Evolutionary conservation across 2,113 vertebrate genomes (phyloP).

Genomic region (Ctenodactylus gundi): DNA sequence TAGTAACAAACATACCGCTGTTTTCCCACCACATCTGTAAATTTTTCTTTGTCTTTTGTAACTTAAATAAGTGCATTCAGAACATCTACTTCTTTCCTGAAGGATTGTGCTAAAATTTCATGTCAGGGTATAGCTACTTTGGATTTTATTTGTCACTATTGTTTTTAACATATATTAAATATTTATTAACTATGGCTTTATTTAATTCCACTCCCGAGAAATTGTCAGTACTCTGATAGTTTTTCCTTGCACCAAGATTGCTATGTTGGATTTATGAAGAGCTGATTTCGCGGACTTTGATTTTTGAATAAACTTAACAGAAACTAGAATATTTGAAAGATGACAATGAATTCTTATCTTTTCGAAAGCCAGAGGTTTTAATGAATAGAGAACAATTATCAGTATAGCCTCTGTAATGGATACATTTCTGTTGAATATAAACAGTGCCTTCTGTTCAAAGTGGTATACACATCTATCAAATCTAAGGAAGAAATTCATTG

Average conservation of each 20-base stretch:
- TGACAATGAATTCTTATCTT: constrained; percentile 14
- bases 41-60: background rate
- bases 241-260: background rate
- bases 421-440: constrained; percentile 56
- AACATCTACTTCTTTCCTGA: background rate
- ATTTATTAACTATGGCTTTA: constrained; percentile 28
- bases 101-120: constrained; percentile 3
- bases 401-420: constrained; percentile 48
- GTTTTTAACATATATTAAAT: background rate
- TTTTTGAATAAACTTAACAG: constrained; percentile 38
- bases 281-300: constrained; percentile 24
- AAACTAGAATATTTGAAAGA: constrained; percentile 57
- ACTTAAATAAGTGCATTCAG: background rate
- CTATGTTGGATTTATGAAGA: background rate
- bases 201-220: background rate
- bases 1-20: background rate
- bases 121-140: background rate
- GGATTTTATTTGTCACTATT: constrained; percentile 6
- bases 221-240: background rate
- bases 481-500: constrained; percentile 37
- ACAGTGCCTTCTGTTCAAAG: constrained; percentile 65
- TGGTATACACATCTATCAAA: constrained; percentile 47
- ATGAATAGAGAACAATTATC: constrained; percentile 50
- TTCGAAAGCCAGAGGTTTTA: constrained; percentile 49
- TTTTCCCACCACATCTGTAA: background rate